Evolutionary conservation across 2,797 vertebrate genomes (phyloP).

Genomic region (Cottoperca gobio): DNA sequence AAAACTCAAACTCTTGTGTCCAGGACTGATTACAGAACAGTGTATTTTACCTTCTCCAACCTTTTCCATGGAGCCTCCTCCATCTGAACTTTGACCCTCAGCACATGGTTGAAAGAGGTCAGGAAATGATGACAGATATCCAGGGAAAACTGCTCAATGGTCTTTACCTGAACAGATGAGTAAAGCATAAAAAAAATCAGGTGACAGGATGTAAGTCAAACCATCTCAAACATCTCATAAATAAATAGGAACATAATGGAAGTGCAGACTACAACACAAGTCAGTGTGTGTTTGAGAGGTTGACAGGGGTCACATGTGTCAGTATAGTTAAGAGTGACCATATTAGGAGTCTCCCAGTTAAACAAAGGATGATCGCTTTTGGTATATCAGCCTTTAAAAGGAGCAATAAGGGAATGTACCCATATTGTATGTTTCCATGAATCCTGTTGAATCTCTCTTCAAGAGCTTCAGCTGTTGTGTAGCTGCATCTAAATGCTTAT

Average conservation of each 20-base stretch:
- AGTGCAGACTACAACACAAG: neutral
- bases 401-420: neutral
- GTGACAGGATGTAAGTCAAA: no score
- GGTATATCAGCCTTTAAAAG: neutral
- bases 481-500: neutral
- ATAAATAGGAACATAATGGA: neutral
- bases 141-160: conserved; percentile 92
- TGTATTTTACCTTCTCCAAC: conserved; percentile 88
- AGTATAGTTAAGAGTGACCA: neutral
- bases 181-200: no score
- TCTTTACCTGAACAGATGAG: conserved; percentile 87
- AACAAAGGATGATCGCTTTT: neutral
- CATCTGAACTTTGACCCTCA: conserved; percentile 85
- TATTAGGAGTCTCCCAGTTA: neutral
- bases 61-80: conserved; percentile 94
- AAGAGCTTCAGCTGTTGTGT: neutral
- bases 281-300: conserved; percentile 6
- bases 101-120: conserved; percentile 91
- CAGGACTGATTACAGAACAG: neutral
- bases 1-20: neutral
- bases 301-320: neutral
- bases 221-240: neutral
- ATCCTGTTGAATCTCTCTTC: neutral
- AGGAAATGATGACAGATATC: conserved; percentile 93
- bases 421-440: no score